phyloP scores from a whole-genome alignment of 2,113 vertebrate genomes.

The Abramis brama region DNA sequence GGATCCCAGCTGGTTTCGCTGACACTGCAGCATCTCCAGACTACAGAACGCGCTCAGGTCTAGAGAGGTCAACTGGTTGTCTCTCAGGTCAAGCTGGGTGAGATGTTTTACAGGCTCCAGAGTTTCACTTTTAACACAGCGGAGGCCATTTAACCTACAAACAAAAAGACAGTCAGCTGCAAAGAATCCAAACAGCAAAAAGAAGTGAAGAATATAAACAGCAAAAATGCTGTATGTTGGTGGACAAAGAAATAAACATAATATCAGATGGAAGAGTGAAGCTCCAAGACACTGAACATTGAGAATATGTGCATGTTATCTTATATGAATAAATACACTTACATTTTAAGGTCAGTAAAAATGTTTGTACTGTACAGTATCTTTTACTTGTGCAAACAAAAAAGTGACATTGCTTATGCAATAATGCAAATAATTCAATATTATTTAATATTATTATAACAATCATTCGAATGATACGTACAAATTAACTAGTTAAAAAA shows the following conservation, averaged over 20 bases:
- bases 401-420: neutral
- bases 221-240: neutral
- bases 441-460: neutral
- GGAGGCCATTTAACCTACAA: conserved; percentile 86
- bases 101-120: conserved; percentile 84
- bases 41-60: conserved; percentile 86
- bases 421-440: too few relatives aligned
- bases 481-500: neutral
- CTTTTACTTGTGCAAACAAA: neutral
- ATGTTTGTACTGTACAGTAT: neutral
- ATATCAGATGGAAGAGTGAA: neutral
- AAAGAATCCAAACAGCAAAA: neutral
- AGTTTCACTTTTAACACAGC: conserved; percentile 74
- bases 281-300: neutral
- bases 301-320: too few relatives aligned
- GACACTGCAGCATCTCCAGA: conserved; percentile 91
- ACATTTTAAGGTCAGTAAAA: neutral
- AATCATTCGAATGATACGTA: rapidly evolving
- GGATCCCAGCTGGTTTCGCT: conserved; percentile 86
- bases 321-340: too few relatives aligned
- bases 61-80: conserved; percentile 85
- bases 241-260: neutral
- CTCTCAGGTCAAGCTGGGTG: conserved; percentile 87
- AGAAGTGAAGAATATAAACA: too few relatives aligned
- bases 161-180: neutral